Base-by-base conservation (phyloP, 2,888 invertebrate genomes). In the Meandrusa payeni region DNA sequence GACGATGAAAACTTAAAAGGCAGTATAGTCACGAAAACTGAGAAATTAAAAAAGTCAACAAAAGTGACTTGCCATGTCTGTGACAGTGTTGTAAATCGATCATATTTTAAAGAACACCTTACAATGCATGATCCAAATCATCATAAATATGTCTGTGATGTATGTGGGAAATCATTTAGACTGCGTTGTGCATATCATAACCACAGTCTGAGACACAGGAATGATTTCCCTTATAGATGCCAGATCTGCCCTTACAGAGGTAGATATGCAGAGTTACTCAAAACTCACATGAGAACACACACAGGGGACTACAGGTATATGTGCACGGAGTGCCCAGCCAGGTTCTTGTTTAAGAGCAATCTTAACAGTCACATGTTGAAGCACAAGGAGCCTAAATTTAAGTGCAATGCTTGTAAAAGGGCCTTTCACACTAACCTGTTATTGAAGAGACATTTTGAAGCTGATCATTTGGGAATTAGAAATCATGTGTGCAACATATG, bases 401-500 rank as follows among this genome's bases (percentile, higher is more conserved):
- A 66, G 44, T 75, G 74, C 61, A 63, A 70, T 34, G 47, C 59
- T 2, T 75, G 74, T 46, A 65, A 66, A 38, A 54, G 61, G 46
- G 64, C 60, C 7, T 75, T 73, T 46, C 68, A 72, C 43, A 66
- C 67, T 3, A 64, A 69, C 50, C 31, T 65, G 11, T 54, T 57
- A 38, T 48, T 72, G 11, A 55, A 66, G 34, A 54, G 59, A 7
- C 74, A 75, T 50, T 54, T 59, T 39, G 69, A 75, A 38, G 69
- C 62, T 11, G 69, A 71, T 48, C 74, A 75, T 47, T 60, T 71
- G 4, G 73, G 73, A 7, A 64, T 72, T 2, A 69, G 64, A 45
- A 69, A 67, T 31, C 69, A 73, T 60, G 59, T 69, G 2, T 74
- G 74, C 28, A 63, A 69, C 11, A 49, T 64, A 10, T 74, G 74